A percentile compares a stretch with the other conserved stretches of the same genome.
phyloP scores from a whole-genome alignment of 2,888 invertebrate genomes.

The Bursaphelenchus okinawaensis region DNA sequence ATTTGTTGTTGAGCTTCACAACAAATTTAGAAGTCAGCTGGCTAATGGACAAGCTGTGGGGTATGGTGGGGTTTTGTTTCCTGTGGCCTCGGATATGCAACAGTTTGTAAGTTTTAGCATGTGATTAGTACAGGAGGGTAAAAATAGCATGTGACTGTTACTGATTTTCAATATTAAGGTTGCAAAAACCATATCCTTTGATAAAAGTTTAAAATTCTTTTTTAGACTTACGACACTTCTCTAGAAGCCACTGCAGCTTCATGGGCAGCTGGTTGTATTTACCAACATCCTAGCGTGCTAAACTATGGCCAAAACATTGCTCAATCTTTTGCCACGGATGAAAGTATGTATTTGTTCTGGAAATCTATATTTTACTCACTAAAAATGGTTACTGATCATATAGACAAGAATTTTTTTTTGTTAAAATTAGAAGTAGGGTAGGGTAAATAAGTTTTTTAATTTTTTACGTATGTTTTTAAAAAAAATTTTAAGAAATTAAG shows the following conservation, averaged over 20 bases:
- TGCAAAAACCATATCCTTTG: too few species aligned
- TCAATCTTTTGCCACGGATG: not conserved
- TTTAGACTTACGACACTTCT: not conserved
- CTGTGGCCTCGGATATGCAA: not conserved
- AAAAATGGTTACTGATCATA: too few species aligned
- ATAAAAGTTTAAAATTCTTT: too few species aligned
- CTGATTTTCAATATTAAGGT: too few species aligned
- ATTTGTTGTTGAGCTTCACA: not conserved
- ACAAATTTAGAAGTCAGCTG: not conserved
- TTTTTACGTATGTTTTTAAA: too few species aligned
- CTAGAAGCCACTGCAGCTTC: not conserved
- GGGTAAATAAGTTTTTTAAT: too few species aligned
- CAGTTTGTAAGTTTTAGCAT: not conserved
- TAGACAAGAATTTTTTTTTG: too few species aligned
- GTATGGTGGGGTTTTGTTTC: not conserved
- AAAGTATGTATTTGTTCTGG: not conserved
- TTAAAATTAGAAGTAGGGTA: too few species aligned
- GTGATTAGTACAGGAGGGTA: too few species aligned
- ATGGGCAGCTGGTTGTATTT: not conserved
- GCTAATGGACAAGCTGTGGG: not conserved
- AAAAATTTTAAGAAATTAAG: too few species aligned
- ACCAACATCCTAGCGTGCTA: not conserved
- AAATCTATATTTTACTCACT: too few species aligned
- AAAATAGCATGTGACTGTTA: too few species aligned
- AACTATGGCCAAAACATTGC: not conserved